Base-by-base conservation (phyloP, 2,888 invertebrate genomes). In the Miltochrista miniata region DNA sequence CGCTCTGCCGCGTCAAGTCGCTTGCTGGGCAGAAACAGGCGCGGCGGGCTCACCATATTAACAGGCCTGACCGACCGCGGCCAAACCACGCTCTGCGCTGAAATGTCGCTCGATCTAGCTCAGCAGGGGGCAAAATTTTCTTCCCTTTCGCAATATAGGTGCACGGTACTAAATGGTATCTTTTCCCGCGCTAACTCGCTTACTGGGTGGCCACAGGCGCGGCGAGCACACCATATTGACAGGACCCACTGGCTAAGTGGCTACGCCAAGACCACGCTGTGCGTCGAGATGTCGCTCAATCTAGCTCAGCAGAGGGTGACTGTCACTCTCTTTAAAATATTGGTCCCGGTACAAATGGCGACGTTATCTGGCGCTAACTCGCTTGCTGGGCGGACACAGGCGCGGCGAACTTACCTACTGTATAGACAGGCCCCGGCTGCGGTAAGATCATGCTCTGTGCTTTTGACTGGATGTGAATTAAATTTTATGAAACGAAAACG, bases 401-500 rank as follows among this genome's bases (percentile, higher is more conserved):
- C 94, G 96, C 67, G 99, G 99, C 1, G 99, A 99, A 87, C 92
- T 99, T 42, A 98, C 99, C 0, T 42, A 98, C 99, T 0, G 94
- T 99, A 14, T 89, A 99, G 49, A 98, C 98, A 0, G 99, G 99
- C 0, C 96, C 99, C 0, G 99, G 97, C 45, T 95, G 96, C 76
- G 99, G 99, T 5, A 99, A 99, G 89, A 99, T 99, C 11, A 99
- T 99, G 1, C 97, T 99, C 70, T 96, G 98, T 81, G 98, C 98
- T 36, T n/a, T n/a, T n/a, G n/a, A n/a, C n/a, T n/a, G n/a, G n/a
- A n/a, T n/a, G n/a, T n/a, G n/a, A n/a, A n/a, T n/a, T n/a, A n/a
- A n/a, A n/a, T n/a, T n/a, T n/a, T n/a, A n/a, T n/a, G n/a, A n/a
- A n/a, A n/a, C n/a, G n/a, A n/a, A n/a, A n/a, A n/a, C n/a, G n/a